phyloP scores from a whole-genome alignment of 2,797 vertebrate genomes.

The Buphagus erythrorhynchus region DNA sequence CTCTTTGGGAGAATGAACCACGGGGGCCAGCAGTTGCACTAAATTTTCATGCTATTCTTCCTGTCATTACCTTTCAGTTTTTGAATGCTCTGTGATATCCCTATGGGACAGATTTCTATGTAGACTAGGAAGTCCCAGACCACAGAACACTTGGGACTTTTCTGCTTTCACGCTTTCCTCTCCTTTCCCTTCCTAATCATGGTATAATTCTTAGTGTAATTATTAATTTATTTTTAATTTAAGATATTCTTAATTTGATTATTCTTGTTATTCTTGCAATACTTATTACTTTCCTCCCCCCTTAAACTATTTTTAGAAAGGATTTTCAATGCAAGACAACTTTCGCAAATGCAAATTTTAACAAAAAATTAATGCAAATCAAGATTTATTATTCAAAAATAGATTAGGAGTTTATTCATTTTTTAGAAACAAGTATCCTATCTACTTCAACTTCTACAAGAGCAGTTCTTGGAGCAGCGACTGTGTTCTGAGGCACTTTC shows the following conservation, averaged over 20 bases:
- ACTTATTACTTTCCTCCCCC: not conserved
- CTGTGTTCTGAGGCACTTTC: not conserved
- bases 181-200: not conserved
- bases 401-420: not conserved
- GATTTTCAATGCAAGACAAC: not conserved
- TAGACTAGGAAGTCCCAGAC: not conserved
- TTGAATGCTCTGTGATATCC: not conserved
- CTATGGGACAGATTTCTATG: not conserved
- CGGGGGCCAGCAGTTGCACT: not conserved
- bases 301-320: constrained; percentile 32
- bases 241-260: not conserved
- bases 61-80: not conserved
- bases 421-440: not conserved
- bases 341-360: not conserved
- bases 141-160: not conserved
- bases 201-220: not conserved
- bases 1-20: not conserved
- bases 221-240: not conserved
- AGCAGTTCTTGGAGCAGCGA: not conserved
- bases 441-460: not conserved
- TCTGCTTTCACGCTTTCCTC: not conserved
- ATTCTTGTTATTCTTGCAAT: not conserved
- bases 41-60: not conserved
- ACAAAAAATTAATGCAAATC: constrained; percentile 44
- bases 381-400: constrained; percentile 11